A percentile compares a stretch with the other conserved stretches of the same genome.
Conservation (phyloP, 2,888 invertebrate species). For the Physocephala rufipes region DNA sequence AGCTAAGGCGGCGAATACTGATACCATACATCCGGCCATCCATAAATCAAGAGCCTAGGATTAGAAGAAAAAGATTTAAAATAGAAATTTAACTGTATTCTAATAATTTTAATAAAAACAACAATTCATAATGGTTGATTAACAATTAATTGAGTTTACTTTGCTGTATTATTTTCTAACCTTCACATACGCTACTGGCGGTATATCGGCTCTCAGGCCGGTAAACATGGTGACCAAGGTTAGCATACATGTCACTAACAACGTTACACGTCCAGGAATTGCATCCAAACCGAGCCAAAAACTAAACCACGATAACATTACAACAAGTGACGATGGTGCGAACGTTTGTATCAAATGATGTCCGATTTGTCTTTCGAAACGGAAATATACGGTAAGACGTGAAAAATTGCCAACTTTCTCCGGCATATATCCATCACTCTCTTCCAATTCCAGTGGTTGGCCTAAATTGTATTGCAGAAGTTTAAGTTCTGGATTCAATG, state of each 20-base stretch:
- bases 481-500: slow-evolving; percentile 81
- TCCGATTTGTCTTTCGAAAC: slow-evolving; percentile 84
- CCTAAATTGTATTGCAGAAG: slow-evolving; percentile 82
- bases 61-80: slow-evolving; percentile 43
- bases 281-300: slow-evolving; percentile 88
- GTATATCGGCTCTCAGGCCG: slow-evolving; percentile 81
- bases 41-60: slow-evolving; percentile 81
- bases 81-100: not conserved
- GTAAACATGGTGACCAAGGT: slow-evolving; percentile 89
- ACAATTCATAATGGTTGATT: not conserved
- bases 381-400: slow-evolving; percentile 79
- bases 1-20: slow-evolving; percentile 83
- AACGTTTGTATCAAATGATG: slow-evolving; percentile 87
- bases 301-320: slow-evolving; percentile 87
- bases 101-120: slow-evolving; percentile 7
- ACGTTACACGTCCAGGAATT: slow-evolving; percentile 82
- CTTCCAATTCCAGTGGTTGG: slow-evolving; percentile 75
- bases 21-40: slow-evolving; percentile 91
- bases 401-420: slow-evolving; percentile 87
- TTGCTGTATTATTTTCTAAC: slow-evolving; percentile 68
- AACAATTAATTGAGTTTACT: no score
- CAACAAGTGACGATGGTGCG: slow-evolving; percentile 83
- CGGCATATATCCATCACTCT: slow-evolving; percentile 77
- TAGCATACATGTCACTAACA: slow-evolving; percentile 84
- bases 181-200: slow-evolving; percentile 87